Conservation (phyloP, 2,797 vertebrate genomes). For the Onychomys arenicola region DNA sequence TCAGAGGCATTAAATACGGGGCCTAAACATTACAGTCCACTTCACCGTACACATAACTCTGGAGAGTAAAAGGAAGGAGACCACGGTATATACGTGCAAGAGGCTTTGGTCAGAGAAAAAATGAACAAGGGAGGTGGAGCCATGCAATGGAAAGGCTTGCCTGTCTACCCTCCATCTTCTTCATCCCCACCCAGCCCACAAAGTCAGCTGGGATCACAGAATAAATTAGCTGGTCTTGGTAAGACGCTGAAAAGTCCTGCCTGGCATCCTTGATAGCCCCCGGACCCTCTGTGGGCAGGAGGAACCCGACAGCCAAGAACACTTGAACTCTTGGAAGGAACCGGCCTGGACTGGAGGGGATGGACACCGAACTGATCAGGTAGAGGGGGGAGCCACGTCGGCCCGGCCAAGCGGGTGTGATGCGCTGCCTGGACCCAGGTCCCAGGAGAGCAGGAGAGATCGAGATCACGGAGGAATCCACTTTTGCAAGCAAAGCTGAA, state of each 20-base stretch:
- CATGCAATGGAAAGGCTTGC: conserved; percentile 85
- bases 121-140: conserved; percentile 78
- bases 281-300: conserved; percentile 49
- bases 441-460: conserved; percentile 79
- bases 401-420: conserved; percentile 54
- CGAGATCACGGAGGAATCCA: conserved; percentile 87
- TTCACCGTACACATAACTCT: conserved; percentile 86
- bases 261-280: conserved; percentile 74
- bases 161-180: conserved; percentile 69
- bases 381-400: conserved; percentile 74
- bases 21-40: conserved; percentile 86
- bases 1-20: conserved; percentile 88
- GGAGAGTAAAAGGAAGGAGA: conserved; percentile 85
- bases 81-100: conserved; percentile 85
- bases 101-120: conserved; percentile 83
- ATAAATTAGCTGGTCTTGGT: conserved; percentile 78
- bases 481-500: conserved; percentile 89
- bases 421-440: conserved; percentile 35
- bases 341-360: conserved; percentile 62
- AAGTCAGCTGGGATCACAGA: conserved; percentile 78
- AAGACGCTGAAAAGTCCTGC: conserved; percentile 74
- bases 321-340: conserved; percentile 75
- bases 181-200: conserved; percentile 59
- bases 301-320: conserved; percentile 32
- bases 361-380: conserved; percentile 79